phyloP scores from a whole-genome alignment of 1,140 invertebrate genomes.

The Bombus sylvicola region DNA sequence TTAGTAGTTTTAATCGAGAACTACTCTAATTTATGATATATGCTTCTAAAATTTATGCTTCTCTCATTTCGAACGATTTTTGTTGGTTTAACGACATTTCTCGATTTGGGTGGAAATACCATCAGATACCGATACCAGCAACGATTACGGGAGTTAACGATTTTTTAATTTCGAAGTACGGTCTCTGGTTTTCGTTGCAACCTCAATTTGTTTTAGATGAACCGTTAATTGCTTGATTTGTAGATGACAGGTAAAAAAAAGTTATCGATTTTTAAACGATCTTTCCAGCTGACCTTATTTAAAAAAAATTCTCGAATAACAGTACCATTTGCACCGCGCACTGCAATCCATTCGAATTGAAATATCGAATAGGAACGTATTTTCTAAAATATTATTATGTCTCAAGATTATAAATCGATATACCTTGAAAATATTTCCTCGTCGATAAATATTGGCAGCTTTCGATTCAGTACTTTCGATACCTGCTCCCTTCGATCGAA shows the following conservation, averaged over 20 bases:
- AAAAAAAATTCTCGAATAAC: not conserved
- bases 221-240: no score
- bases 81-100: not conserved
- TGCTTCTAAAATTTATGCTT: constrained; percentile 15
- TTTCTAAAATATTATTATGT: constrained; percentile 1
- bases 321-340: not conserved
- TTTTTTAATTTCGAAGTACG: not conserved
- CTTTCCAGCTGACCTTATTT: no score
- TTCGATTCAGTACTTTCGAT: constrained; percentile 71
- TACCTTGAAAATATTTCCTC: constrained; percentile 10
- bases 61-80: not conserved
- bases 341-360: not conserved
- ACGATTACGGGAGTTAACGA: not conserved
- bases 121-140: not conserved
- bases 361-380: constrained; percentile 38
- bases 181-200: not conserved
- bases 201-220: not conserved
- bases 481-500: constrained; percentile 46
- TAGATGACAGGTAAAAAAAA: no score
- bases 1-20: constrained; percentile 13
- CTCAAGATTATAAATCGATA: constrained; percentile 9
- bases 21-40: constrained; percentile 25
- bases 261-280: not conserved
- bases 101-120: not conserved
- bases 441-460: constrained; percentile 61